These are phyloP conservation scores for Bradypodion pumilum DNA, from an alignment of 2,797 vertebrate genomes.

Conservation along the genomic window DNA sequence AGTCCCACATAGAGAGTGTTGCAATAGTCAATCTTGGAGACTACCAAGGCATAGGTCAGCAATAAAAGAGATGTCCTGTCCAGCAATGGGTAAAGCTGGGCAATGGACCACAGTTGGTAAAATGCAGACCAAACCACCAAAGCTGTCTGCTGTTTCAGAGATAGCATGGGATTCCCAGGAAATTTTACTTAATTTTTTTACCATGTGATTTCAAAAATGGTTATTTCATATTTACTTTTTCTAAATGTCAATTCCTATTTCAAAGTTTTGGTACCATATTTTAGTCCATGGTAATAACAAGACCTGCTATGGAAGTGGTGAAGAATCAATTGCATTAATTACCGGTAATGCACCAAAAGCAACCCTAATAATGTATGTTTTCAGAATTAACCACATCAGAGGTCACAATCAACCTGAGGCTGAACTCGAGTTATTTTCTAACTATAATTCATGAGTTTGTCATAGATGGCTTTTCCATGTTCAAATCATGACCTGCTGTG, in stretches of 20 bases:
- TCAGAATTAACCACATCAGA: conserved; percentile 47
- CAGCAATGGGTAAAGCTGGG: too few species aligned
- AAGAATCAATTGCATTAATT: conserved; percentile 33
- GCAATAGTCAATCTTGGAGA: too few species aligned
- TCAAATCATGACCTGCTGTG: conserved; percentile 44
- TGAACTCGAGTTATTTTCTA: conserved; percentile 52
- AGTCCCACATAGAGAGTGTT: too few species aligned
- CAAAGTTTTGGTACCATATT: conserved; percentile 20
- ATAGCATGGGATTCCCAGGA: too few species aligned
- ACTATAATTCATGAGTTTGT: conserved; percentile 26
- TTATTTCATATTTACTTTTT: too few species aligned
- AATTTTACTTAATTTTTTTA: background rate
- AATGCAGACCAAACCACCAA: too few species aligned
- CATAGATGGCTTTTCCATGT: conserved; percentile 45
- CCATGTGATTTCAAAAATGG: too few species aligned
- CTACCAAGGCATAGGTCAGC: too few species aligned
- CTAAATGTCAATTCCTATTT: conserved; percentile 18
- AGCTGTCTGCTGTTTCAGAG: too few species aligned
- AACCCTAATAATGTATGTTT: conserved; percentile 47
- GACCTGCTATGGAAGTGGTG: conserved; percentile 51
- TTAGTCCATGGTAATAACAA: conserved; percentile 50
- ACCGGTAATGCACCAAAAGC: conserved; percentile 31
- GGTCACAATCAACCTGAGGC: conserved; percentile 37
- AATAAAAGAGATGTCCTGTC: too few species aligned
- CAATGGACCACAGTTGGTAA: too few species aligned